These are phyloP conservation scores for Onchidella celtica DNA, from an alignment of 2,888 invertebrate genomes.

Conservation along the genomic window DNA sequence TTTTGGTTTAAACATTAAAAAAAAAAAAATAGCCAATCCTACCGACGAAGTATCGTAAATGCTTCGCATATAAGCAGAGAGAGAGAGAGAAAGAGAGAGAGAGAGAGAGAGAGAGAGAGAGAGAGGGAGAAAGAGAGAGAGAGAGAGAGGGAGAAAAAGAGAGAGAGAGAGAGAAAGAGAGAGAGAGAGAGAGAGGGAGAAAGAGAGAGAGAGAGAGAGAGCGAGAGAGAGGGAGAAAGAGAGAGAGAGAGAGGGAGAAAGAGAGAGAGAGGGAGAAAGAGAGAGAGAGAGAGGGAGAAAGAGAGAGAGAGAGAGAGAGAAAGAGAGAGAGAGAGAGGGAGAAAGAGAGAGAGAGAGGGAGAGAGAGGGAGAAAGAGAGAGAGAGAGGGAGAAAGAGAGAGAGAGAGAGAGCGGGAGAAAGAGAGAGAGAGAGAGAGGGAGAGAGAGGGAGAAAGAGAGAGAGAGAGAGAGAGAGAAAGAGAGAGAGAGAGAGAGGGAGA, in stretches of 20 bases:
- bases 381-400: neutral
- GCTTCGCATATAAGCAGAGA: neutral
- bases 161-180: neutral
- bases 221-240: no score
- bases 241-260: neutral
- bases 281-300: neutral
- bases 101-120: neutral
- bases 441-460: neutral
- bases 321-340: neutral
- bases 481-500: constrained; percentile 26
- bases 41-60: no score
- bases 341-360: neutral
- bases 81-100: neutral
- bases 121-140: neutral
- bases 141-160: neutral
- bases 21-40: no score
- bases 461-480: neutral
- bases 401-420: no score
- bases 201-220: neutral
- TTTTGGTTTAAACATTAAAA: no score
- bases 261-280: neutral
- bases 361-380: neutral
- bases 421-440: constrained; percentile 15
- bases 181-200: neutral
- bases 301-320: neutral